Evolutionary conservation across 2,888 invertebrate species (phyloP).

Genomic region (Cryptophagus acutangulus): DNA sequence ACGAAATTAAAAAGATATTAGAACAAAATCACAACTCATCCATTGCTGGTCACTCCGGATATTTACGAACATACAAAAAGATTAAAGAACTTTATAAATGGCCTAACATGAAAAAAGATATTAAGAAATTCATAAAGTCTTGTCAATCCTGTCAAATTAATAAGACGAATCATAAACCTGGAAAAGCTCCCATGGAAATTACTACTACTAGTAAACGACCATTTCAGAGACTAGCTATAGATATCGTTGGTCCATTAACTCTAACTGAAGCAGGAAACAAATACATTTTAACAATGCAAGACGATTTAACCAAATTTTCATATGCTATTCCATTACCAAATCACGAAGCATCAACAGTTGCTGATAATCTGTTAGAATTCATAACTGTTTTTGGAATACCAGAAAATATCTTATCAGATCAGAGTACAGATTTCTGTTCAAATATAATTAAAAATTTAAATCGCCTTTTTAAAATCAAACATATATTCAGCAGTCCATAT

Average conservation of each 20-base stretch:
- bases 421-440: conserved; percentile 31
- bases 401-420: conserved; percentile 30
- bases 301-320: conserved; percentile 36
- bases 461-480: conserved; percentile 19
- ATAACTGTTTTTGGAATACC: conserved; percentile 32
- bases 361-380: conserved; percentile 25
- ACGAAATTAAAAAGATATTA: conserved; percentile 11
- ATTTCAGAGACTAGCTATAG: conserved; percentile 24
- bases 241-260: background rate
- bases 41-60: conserved; percentile 11
- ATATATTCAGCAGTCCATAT: conserved; percentile 21
- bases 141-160: conserved; percentile 20
- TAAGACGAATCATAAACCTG: conserved; percentile 19
- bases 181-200: conserved; percentile 32
- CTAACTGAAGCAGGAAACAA: background rate
- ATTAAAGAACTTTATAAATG: conserved; percentile 9
- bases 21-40: conserved; percentile 11
- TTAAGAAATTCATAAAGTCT: conserved; percentile 1
- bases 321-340: conserved; percentile 32
- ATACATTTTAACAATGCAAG: conserved; percentile 28
- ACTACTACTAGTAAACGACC: conserved; percentile 27
- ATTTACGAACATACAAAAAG: conserved; percentile 9
- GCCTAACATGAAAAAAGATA: conserved; percentile 4
- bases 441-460: conserved; percentile 31
- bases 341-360: conserved; percentile 33